Conservation (phyloP, 2,113 vertebrate species). For the Halichoeres trimaculatus region DNA sequence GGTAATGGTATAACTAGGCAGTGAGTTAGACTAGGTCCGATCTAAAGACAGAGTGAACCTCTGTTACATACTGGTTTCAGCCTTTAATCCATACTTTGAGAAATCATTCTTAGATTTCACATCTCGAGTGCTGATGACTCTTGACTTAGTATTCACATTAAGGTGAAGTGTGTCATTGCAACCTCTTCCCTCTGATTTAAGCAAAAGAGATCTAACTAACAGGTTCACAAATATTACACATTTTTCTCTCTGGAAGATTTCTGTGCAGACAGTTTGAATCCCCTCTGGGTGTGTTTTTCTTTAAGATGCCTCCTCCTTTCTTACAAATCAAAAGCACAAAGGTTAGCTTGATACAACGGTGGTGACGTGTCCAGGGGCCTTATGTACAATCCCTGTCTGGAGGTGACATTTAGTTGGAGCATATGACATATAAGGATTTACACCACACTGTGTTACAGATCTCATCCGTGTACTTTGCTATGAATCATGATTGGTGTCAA, state of each 20-base stretch:
- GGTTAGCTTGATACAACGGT: background rate
- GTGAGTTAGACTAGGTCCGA: background rate
- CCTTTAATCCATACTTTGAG: background rate
- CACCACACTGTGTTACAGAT: slow-evolving; percentile 17
- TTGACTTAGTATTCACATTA: background rate
- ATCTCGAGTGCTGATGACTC: too few species aligned
- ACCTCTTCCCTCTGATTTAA: background rate
- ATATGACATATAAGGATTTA: slow-evolving; percentile 3
- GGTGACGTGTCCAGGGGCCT: background rate
- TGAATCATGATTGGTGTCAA: slow-evolving; percentile 17
- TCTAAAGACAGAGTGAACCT: background rate
- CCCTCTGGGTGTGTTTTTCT: background rate
- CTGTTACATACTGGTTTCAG: background rate
- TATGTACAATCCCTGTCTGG: slow-evolving; percentile 17
- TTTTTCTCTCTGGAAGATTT: background rate
- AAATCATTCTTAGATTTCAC: background rate
- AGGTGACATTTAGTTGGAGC: slow-evolving; percentile 6
- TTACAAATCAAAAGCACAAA: slow-evolving; percentile 1
- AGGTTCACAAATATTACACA: too few species aligned
- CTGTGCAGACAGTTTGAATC: background rate
- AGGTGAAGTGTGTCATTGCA: background rate
- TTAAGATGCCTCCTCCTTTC: background rate
- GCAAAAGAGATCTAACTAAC: background rate
- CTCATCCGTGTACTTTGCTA: background rate
- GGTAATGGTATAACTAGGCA: too few species aligned